Percentiles rank a stretch among this genome's conserved stretches.
Conservation (phyloP, 2,888 invertebrate species). For the Pomacea canaliculata region DNA sequence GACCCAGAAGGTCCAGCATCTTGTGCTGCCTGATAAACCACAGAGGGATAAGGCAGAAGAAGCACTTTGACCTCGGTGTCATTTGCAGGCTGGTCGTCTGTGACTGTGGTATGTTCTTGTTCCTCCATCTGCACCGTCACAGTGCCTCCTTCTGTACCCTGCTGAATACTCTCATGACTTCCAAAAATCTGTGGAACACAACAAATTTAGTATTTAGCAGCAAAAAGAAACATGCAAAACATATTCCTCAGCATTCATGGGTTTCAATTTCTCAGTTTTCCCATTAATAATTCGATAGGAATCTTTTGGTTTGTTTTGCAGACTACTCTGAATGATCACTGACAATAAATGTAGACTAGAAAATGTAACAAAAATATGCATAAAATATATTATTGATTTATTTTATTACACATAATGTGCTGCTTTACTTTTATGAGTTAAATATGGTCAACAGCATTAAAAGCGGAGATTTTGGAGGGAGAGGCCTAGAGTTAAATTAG, state of each 20-base stretch:
- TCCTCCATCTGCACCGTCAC: conserved; percentile 48
- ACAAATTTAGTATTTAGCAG: no score
- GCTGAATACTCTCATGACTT: conserved; percentile 60
- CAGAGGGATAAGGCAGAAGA: conserved; percentile 43
- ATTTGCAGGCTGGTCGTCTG: conserved; percentile 51
- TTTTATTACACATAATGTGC: no score
- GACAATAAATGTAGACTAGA: no score
- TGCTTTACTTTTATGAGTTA: no score
- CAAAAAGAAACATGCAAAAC: conserved; percentile 10
- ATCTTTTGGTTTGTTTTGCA: neutral
- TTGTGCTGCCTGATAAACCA: conserved; percentile 25
- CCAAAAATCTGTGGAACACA: conserved; percentile 46
- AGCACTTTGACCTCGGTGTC: conserved; percentile 55
- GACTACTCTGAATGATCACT: neutral
- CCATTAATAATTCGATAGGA: neutral
- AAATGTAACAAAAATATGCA: no score
- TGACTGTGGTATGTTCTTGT: conserved; percentile 47
- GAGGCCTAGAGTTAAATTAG: no score
- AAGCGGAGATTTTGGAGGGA: no score
- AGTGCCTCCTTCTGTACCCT: conserved; percentile 53
- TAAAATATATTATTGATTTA: no score
- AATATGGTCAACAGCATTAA: no score
- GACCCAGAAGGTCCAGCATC: neutral
- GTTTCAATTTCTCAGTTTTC: neutral
- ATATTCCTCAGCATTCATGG: neutral